Conservation (phyloP, 1,140 invertebrate species). For the Drosophila seguyi region DNA sequence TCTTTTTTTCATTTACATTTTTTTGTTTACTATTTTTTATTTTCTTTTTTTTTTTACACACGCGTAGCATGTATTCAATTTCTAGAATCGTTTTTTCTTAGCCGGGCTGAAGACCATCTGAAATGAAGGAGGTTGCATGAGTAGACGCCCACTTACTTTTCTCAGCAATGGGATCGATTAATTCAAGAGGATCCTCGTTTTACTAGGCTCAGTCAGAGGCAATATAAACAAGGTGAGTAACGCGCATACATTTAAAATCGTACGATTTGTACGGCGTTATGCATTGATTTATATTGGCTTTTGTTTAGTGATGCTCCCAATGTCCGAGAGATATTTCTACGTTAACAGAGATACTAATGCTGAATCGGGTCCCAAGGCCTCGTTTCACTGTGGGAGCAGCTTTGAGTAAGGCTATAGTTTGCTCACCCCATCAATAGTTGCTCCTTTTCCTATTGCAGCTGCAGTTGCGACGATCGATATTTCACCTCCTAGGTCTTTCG, state of each 20-base stretch:
- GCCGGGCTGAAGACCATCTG: conserved; percentile 65
- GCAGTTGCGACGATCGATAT: conserved; percentile 24
- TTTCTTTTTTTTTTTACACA: conserved; percentile 54
- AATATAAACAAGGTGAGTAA: neutral
- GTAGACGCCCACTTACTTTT: neutral
- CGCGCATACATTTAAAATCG: neutral
- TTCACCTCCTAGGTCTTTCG: conserved; percentile 61
- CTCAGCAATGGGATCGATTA: no score
- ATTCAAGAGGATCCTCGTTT: neutral
- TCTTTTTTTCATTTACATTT: conserved; percentile 53
- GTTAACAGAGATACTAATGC: neutral
- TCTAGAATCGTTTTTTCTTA: conserved; percentile 48
- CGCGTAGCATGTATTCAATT: conserved; percentile 41
- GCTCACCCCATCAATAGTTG: conserved; percentile 70
- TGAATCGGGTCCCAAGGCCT: neutral
- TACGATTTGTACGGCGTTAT: neutral
- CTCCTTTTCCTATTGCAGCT: conserved; percentile 52
- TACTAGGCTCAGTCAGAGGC: neutral
- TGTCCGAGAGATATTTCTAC: neutral
- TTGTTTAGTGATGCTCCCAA: neutral
- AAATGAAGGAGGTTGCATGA: conserved; percentile 35
- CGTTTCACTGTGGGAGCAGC: neutral
- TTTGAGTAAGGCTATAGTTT: neutral
- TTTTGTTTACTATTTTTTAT: conserved; percentile 59
- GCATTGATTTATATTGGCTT: neutral